Percentiles rank a stretch among this genome's conserved stretches.
Conservation (phyloP, 2,113 vertebrate genomes). For the Burhinus bistriatus region DNA sequence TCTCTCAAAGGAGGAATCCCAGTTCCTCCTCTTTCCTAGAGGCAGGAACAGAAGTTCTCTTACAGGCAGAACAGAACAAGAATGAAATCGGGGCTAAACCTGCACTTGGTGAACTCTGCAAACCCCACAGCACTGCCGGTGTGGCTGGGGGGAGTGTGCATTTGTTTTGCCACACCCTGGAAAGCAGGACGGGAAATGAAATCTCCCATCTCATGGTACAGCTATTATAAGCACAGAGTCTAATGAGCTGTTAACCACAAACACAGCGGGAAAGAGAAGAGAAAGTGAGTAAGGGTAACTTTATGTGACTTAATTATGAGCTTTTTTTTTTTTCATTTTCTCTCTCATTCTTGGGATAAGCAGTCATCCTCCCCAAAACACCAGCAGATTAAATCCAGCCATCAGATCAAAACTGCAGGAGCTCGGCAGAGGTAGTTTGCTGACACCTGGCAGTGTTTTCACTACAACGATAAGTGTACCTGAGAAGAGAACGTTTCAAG, state of each 20-base stretch:
- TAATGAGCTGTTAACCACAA: not conserved
- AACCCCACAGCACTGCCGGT: fast-evolving
- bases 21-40: not conserved
- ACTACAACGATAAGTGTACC: not conserved
- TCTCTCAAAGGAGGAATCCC: not conserved
- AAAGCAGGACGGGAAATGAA: not conserved
- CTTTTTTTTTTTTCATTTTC: not conserved
- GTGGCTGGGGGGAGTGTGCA: not conserved
- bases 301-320: not conserved
- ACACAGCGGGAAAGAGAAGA: not conserved
- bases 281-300: not conserved
- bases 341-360: not conserved
- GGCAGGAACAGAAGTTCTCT: not conserved
- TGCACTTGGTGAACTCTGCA: not conserved
- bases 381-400: not conserved
- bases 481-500: not conserved
- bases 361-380: not conserved
- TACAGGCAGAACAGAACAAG: not conserved
- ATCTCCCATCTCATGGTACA: not conserved
- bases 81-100: not conserved
- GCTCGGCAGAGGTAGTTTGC: not conserved
- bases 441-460: not conserved
- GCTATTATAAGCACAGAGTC: not conserved
- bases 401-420: not conserved
- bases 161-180: not conserved